phyloP scores from a whole-genome alignment of 1,140 invertebrate genomes.

The Asobara japonica region DNA sequence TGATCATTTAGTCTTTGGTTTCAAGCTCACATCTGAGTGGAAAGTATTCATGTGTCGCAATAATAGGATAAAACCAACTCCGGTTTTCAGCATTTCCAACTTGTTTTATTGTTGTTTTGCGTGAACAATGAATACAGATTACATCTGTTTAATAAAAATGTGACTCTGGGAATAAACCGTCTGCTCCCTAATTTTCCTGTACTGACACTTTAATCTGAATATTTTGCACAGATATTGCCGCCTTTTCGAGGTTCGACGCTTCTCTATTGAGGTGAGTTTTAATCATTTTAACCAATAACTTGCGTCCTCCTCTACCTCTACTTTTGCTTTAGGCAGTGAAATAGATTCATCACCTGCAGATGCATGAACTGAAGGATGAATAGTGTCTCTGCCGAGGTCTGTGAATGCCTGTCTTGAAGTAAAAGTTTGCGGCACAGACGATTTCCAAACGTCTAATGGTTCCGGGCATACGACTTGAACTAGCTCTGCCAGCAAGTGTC shows the following conservation, averaged over 20 bases:
- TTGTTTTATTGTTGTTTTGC: neutral
- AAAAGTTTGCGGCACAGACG: neutral
- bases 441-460: conserved; percentile 20
- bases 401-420: too few relatives aligned
- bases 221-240: conserved; percentile 8
- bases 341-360: neutral
- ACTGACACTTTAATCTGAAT: conserved; percentile 23
- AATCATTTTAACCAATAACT: conserved; percentile 11
- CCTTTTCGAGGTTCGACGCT: neutral
- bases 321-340: neutral
- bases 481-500: conserved; percentile 15
- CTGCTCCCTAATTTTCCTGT: neutral
- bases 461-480: neutral
- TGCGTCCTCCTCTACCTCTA: conserved; percentile 17
- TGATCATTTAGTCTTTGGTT: neutral
- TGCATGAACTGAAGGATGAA: neutral
- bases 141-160: conserved; percentile 18
- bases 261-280: neutral
- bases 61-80: conserved; percentile 22
- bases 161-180: conserved; percentile 12
- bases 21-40: neutral
- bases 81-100: neutral
- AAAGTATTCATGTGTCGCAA: conserved; percentile 18
- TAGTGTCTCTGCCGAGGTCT: neutral
- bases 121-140: neutral